Evolutionary conservation across 2,888 invertebrate species (phyloP).

Genomic region (Flexamia atlantica): DNA sequence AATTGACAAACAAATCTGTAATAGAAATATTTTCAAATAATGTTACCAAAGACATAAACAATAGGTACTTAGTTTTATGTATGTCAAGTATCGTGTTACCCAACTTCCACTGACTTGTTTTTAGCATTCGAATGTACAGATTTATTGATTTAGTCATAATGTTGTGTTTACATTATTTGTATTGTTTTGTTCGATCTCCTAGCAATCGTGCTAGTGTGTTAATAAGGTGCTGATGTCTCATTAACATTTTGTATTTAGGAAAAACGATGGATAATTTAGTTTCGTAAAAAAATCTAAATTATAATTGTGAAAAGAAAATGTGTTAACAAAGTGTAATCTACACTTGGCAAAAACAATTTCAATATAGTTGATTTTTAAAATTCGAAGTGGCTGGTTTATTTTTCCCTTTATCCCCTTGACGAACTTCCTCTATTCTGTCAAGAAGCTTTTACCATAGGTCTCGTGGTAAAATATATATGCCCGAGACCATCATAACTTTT

Average conservation of each 20-base stretch:
- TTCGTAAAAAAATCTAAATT: slow-evolving; percentile 34
- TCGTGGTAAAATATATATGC: too few species aligned
- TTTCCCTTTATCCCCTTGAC: neutral
- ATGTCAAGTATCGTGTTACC: neutral
- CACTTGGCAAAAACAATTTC: slow-evolving; percentile 39
- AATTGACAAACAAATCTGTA: slow-evolving; percentile 1
- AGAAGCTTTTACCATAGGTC: too few species aligned
- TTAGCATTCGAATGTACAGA: slow-evolving; percentile 9
- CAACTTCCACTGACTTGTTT: slow-evolving; percentile 17
- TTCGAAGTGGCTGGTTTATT: neutral
- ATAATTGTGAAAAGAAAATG: slow-evolving; percentile 14
- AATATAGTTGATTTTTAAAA: slow-evolving; percentile 57
- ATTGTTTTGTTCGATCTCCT: slow-evolving; percentile 42
- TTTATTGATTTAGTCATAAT: slow-evolving; percentile 38
- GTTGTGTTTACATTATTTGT: slow-evolving; percentile 19
- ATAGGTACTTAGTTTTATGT: neutral
- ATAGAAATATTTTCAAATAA: neutral
- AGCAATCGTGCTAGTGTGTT: slow-evolving; percentile 23
- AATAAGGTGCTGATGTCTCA: slow-evolving; percentile 30
- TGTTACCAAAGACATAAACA: slow-evolving; percentile 31
- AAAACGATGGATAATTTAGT: slow-evolving; percentile 26
- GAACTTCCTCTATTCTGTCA: too few species aligned
- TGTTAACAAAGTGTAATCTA: slow-evolving; percentile 31
- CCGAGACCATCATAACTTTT: too few species aligned
- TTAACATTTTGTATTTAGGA: slow-evolving; percentile 26